Evolutionary conservation across 2,797 vertebrate genomes (phyloP).

Genomic region (Anisognathus igniventris): DNA sequence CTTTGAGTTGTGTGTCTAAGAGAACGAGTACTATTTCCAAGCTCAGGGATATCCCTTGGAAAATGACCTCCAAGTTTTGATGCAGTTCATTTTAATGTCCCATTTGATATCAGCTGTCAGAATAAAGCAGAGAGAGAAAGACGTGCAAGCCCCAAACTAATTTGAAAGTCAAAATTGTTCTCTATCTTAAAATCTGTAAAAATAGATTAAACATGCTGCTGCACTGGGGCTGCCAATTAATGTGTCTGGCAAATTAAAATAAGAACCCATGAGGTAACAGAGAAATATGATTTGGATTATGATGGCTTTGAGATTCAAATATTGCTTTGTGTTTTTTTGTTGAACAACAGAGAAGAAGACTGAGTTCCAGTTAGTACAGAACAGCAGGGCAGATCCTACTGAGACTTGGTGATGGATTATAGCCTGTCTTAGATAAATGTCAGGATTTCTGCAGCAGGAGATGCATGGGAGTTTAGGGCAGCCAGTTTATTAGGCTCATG

Average conservation of each 20-base stretch:
- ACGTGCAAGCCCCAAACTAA: background rate
- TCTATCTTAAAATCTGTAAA: slow-evolving; percentile 46
- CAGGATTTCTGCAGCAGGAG: background rate
- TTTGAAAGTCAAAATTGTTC: slow-evolving; percentile 44
- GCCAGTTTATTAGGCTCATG: background rate
- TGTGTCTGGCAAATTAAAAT: slow-evolving; percentile 36
- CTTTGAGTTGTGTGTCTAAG: background rate
- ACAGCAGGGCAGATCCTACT: background rate
- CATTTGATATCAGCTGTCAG: background rate
- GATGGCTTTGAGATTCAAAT: slow-evolving; percentile 31
- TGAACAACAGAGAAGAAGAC: background rate
- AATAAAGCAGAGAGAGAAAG: background rate
- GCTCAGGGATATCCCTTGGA: background rate
- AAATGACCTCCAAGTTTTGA: background rate
- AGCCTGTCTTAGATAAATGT: background rate
- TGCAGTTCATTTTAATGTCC: background rate
- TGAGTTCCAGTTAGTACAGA: background rate
- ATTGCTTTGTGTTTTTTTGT: background rate
- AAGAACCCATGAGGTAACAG: slow-evolving; percentile 24
- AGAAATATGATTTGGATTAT: slow-evolving; percentile 43
- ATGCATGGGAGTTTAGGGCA: background rate
- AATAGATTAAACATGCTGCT: slow-evolving; percentile 35
- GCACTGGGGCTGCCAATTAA: slow-evolving; percentile 29
- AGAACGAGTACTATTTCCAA: background rate
- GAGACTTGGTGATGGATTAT: background rate